Evolutionary conservation across 2,113 vertebrate species (phyloP), one percentile per base, ranked within the genome.

Genomic region (Cinclus cinclus): DNA sequence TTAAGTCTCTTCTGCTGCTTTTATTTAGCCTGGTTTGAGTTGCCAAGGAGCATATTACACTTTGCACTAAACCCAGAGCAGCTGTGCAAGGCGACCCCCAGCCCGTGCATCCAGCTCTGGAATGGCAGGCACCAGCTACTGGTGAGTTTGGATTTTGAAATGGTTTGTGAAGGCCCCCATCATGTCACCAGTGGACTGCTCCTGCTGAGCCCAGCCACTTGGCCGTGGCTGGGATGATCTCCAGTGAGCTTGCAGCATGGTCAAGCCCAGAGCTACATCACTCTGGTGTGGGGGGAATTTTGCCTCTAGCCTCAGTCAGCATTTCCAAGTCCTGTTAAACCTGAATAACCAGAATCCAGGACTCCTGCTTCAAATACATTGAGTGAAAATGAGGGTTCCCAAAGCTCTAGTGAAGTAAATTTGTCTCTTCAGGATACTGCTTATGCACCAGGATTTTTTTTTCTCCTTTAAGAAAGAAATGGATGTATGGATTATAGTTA

Each of bases 321-420:
- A 4, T 62, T 87, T 89, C 15, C 14, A 21, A 75, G 74, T 87
- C 95, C 84, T 92, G 95, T 64, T 71, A 79, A 95, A 96, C 95
- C 83, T 87, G 96, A 95, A 84, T 78, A 91, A 94, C 95, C n/a
- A 41, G 95, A 97, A 95, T 95, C 89, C 71, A 10, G 52, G 59
- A 53, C 76, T 77, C 63, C 62, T 35, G 69, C 69, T 91, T 79
- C 52, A 84, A 46, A 87, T 92, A 31, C 50, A 28, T 2, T 8
- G 59, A 50, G 71, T 22, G 46, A 90, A 92, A 88, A 93, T 0
- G 15, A 33, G 52, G 41, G 28, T 37, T 93, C 83, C 73, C 86
- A 93, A 95, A 89, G 81, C 69, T 60, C 33, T 19, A 53, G 18
- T 35, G 76, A 49, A 86, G 39, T 56, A 31, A 77, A 39, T 25